Percentiles rank a stretch among this genome's conserved stretches.
phyloP scores from a whole-genome alignment of 1,140 invertebrate genomes.

The Heliconius himera region DNA sequence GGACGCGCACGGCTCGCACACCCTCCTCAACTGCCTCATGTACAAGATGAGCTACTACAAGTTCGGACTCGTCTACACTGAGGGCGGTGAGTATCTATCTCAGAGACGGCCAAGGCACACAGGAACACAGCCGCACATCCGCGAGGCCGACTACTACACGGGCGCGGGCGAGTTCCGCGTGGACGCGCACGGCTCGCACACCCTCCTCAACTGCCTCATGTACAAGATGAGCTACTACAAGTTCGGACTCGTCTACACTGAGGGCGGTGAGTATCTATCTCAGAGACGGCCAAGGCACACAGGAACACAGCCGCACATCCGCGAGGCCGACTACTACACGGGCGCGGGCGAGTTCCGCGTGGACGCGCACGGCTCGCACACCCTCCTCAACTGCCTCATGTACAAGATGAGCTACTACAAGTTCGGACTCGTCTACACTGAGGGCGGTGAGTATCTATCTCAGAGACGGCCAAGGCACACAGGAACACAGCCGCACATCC shows the following conservation, averaged over 20 bases:
- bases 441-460: constrained; percentile 86
- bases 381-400: constrained; percentile 95
- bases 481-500: constrained; percentile 93
- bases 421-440: constrained; percentile 97
- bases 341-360: constrained; percentile 96
- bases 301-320: constrained; percentile 93
- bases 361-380: constrained; percentile 93
- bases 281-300: too few relatives aligned
- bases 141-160: constrained; percentile 98
- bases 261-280: constrained; percentile 86
- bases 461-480: too few relatives aligned
- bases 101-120: too few relatives aligned
- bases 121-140: constrained; percentile 87
- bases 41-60: constrained; percentile 98
- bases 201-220: constrained; percentile 95
- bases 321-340: constrained; percentile 98
- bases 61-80: constrained; percentile 97
- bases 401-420: constrained; percentile 98
- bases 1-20: constrained; percentile 93
- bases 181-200: constrained; percentile 93
- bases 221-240: constrained; percentile 98
- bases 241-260: constrained; percentile 97
- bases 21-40: constrained; percentile 95
- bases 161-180: constrained; percentile 96
- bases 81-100: constrained; percentile 86